These are phyloP conservation scores for Crepidodera aurea DNA, from an alignment of 2,888 invertebrate species.

Conservation along the genomic window DNA sequence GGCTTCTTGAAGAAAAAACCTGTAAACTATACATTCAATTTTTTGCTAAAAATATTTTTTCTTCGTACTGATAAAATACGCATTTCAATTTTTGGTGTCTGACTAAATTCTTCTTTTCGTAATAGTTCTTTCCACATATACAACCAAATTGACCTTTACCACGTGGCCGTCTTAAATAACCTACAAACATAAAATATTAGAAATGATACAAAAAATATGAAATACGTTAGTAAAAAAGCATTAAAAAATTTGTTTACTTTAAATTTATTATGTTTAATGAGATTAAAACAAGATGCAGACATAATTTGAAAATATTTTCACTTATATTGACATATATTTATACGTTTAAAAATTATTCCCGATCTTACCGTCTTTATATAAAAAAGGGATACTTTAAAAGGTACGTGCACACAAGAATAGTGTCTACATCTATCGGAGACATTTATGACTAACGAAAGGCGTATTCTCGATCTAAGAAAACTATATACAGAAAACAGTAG, in stretches of 20 bases:
- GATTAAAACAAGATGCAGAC: not conserved
- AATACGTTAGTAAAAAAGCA: not conserved
- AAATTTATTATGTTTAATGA: too few species aligned
- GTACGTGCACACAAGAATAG: too few species aligned
- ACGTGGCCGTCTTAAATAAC: constrained; percentile 43
- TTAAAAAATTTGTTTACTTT: not conserved
- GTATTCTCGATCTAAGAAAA: too few species aligned
- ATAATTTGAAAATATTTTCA: too few species aligned
- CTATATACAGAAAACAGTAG: too few species aligned
- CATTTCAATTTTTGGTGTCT: constrained; percentile 48
- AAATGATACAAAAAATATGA: not conserved
- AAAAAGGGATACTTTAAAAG: too few species aligned
- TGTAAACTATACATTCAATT: not conserved
- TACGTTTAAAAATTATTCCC: too few species aligned
- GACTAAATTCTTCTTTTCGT: constrained; percentile 48
- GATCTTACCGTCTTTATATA: too few species aligned
- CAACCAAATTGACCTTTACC: constrained; percentile 47
- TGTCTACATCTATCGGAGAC: too few species aligned
- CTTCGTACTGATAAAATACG: constrained; percentile 22
- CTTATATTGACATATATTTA: too few species aligned
- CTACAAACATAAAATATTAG: constrained; percentile 6
- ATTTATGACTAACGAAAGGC: too few species aligned
- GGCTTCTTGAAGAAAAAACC: too few species aligned
- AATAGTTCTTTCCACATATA: constrained; percentile 47
- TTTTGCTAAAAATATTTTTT: not conserved